A percentile compares a stretch with the other conserved stretches of the same genome.
phyloP scores from a whole-genome alignment of 2,888 invertebrate genomes.

The Amblyjoppa fuscipennis region DNA sequence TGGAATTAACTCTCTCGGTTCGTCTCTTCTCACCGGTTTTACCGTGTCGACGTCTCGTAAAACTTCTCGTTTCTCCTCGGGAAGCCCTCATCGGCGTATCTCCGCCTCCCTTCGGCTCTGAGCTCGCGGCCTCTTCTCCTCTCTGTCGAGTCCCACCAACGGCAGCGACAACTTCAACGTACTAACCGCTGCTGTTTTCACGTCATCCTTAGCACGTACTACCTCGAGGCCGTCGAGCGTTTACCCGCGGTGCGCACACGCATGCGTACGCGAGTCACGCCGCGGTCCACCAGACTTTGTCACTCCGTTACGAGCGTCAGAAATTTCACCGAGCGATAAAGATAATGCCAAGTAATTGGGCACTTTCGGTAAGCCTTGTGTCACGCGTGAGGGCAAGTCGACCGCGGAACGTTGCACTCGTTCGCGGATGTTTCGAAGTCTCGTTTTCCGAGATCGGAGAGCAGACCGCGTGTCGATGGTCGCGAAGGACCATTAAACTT shows the following conservation, averaged over 20 bases:
- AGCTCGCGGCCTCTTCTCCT: background rate
- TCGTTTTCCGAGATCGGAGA: constrained; percentile 9
- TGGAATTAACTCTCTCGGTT: background rate
- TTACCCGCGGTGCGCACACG: background rate
- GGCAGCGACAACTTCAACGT: background rate
- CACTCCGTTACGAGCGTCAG: constrained; percentile 36
- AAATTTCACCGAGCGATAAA: constrained; percentile 61
- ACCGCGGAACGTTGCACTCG: constrained; percentile 7
- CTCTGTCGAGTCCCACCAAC: background rate
- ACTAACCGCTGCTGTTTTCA: constrained; percentile 29
- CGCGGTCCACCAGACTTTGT: constrained; percentile 35
- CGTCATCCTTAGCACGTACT: constrained; percentile 49
- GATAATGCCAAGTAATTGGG: constrained; percentile 68
- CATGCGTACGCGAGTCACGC: background rate
- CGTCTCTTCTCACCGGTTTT: constrained; percentile 25
- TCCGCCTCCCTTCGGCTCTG: background rate
- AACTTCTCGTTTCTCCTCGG: background rate
- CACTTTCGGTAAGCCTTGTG: constrained; percentile 52
- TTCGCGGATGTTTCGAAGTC: background rate
- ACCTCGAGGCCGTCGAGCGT: background rate
- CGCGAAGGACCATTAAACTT: background rate
- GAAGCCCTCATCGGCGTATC: constrained; percentile 14
- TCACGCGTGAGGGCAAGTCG: constrained; percentile 18
- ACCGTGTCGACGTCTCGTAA: background rate
- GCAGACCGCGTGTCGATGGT: background rate